A percentile compares a stretch with the other conserved stretches of the same genome.
Evolutionary conservation across 2,888 invertebrate species (phyloP).

Genomic region (Oscheius myriophilus): DNA sequence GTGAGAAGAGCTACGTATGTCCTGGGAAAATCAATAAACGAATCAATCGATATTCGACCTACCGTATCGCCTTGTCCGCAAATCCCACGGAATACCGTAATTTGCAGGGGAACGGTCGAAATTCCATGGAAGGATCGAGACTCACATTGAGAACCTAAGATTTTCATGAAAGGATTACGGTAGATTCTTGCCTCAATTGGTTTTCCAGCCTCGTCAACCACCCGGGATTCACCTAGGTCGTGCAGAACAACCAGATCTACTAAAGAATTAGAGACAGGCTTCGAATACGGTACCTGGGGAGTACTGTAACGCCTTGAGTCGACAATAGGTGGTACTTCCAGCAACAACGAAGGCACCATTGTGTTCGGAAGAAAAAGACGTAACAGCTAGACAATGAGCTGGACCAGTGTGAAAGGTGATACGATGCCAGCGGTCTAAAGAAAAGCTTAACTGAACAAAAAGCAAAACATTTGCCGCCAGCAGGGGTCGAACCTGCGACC

Average conservation of each 20-base stretch:
- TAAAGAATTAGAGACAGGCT: neutral
- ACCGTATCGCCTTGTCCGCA: conserved; percentile 49
- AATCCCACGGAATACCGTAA: conserved; percentile 48
- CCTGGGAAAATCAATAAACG: conserved; percentile 18
- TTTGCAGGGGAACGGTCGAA: conserved; percentile 51
- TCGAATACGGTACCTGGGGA: conserved; percentile 32
- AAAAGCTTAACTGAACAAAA: neutral
- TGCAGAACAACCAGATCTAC: conserved; percentile 42
- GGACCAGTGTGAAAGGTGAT: conserved; percentile 46
- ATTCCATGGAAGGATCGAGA: conserved; percentile 53
- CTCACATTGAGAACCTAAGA: conserved; percentile 42
- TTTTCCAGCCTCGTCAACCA: conserved; percentile 41
- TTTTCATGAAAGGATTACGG: neutral
- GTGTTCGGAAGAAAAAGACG: conserved; percentile 40
- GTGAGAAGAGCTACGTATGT: conserved; percentile 52
- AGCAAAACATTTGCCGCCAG: conserved; percentile 65
- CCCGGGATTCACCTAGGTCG: conserved; percentile 47
- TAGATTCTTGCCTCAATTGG: conserved; percentile 29
- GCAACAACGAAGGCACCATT: conserved; percentile 47
- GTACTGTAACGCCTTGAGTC: conserved; percentile 51
- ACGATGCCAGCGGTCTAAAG: conserved; percentile 50
- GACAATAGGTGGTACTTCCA: conserved; percentile 38
- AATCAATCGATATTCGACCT: neutral
- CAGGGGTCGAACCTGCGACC: conserved; percentile 70
- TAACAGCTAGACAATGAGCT: conserved; percentile 47